Evolutionary conservation across 2,888 invertebrate genomes (phyloP), one percentile per base, ranked within the genome.

Genomic region (Nowickia ferox): DNA sequence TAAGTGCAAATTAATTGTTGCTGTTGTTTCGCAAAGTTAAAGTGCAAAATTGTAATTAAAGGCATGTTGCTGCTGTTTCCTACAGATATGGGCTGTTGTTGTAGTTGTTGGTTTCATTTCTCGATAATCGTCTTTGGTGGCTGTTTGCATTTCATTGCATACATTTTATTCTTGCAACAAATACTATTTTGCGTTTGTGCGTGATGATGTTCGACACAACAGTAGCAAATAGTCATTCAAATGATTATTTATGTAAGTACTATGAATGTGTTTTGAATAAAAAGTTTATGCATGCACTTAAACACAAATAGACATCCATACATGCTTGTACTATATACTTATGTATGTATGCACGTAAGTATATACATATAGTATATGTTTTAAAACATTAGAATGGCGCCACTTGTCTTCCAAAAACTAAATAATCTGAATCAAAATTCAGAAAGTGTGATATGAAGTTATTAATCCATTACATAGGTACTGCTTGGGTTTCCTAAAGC

Each of bases 11-110:
- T 44, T 72, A 17, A 59, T 72, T 72, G 57, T 46, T 38, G 48
- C 22, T 44, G 59, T 61, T 80, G 84, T 30, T 30, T 30, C 6
- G 46, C 79, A 75, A 71, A 75, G 55, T 72, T 76, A 72, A 84
- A 76, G 71, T 76, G 72, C 77, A 76, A 80, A 84, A 80, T 84
- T 80, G 55, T 84, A 84, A 71, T 80, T 80, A 51, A 69, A 80
- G 65, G 57, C 75, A 76, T 80, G 19, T 71, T 65, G 42, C 57
- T 53, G 42, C 42, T 78, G 74, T 46, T 68, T 22, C 65, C 42
- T 30, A 30, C 5, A 30, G 40, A 11, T 65, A n/a, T 11, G 44
- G 48, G 68, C 42, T 66, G 44, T 51, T 84, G 51, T 68, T 69
- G 8, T 71, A 55, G 19, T 63, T 38, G 57, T 44, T 57, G 13